These are phyloP conservation scores for Melikaiella ostensackeni DNA, from an alignment of 2,888 invertebrate genomes.

Conservation along the genomic window DNA sequence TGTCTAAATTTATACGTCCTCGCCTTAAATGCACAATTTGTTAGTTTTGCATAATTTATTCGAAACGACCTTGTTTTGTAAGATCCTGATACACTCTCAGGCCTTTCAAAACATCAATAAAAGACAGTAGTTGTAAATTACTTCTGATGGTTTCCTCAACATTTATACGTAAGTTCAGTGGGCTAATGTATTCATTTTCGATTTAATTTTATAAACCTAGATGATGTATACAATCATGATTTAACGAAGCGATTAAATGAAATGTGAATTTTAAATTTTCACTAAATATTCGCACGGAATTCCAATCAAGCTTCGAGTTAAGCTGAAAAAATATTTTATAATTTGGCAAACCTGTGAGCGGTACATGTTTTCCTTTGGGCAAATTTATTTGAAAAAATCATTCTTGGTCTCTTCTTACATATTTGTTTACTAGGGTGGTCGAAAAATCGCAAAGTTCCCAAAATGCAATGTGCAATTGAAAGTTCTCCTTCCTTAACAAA, in stretches of 20 bases:
- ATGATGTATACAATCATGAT: background rate
- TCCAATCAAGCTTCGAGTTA: background rate
- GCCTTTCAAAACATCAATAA: background rate
- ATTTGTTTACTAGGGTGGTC: no score
- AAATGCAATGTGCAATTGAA: no score
- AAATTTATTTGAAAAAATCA: no score
- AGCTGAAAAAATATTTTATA: no score
- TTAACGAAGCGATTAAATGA: background rate
- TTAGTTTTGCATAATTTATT: slow-evolving; percentile 2
- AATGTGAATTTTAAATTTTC: background rate
- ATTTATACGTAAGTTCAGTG: background rate
- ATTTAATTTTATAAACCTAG: background rate
- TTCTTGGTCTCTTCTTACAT: no score
- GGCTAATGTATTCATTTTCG: background rate
- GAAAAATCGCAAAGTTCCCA: no score
- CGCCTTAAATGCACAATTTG: background rate
- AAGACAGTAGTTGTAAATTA: background rate
- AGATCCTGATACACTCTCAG: background rate
- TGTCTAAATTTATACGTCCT: background rate
- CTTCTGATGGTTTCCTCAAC: background rate
- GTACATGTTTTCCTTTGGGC: no score
- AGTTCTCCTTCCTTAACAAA: no score
- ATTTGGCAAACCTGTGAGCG: no score
- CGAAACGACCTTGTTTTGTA: background rate
- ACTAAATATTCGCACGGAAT: background rate